Percentiles rank a stretch among this genome's conserved stretches.
phyloP scores from a whole-genome alignment of 2,888 invertebrate species.

The Spialia ferax region DNA sequence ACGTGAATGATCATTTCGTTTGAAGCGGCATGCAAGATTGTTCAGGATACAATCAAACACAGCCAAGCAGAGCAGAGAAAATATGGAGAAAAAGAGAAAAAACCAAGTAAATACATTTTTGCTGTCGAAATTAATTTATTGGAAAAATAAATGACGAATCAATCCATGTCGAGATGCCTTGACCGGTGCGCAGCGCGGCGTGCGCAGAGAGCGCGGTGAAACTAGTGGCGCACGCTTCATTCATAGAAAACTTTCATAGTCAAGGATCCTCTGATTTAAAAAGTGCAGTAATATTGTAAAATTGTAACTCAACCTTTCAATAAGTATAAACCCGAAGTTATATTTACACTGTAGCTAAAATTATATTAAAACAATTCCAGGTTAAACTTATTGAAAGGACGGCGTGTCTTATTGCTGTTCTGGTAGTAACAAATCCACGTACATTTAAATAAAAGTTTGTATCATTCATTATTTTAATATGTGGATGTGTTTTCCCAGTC shows the following conservation, averaged over 20 bases:
- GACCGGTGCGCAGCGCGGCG: slow-evolving; percentile 57
- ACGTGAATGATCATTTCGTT: slow-evolving; percentile 91
- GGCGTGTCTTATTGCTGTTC: slow-evolving; percentile 73
- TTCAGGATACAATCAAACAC: slow-evolving; percentile 94
- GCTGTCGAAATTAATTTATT: slow-evolving; percentile 83
- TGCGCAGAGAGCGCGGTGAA: slow-evolving; percentile 19
- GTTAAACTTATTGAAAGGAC: slow-evolving; percentile 64
- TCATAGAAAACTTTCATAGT: slow-evolving; percentile 50
- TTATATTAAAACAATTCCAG: background rate
- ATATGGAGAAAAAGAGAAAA: slow-evolving; percentile 92
- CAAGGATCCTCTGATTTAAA: slow-evolving; percentile 77
- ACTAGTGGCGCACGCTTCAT: slow-evolving; percentile 18
- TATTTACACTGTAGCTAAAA: slow-evolving; percentile 23
- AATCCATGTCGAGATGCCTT: slow-evolving; percentile 81
- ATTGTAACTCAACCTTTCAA: slow-evolving; percentile 72
- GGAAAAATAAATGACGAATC: slow-evolving; percentile 83
- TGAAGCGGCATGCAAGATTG: slow-evolving; percentile 92
- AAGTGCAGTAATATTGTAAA: slow-evolving; percentile 82
- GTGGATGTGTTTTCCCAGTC: slow-evolving; percentile 78
- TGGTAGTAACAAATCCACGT: slow-evolving; percentile 76
- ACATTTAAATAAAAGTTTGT: background rate
- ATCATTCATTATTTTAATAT: slow-evolving; percentile 19
- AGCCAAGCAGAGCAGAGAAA: slow-evolving; percentile 95
- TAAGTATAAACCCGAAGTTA: slow-evolving; percentile 46
- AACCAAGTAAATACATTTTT: slow-evolving; percentile 90